These are phyloP conservation scores for Sebastes trivittatus DNA, from an alignment of 2,797 vertebrate genomes.

Conservation along the genomic window DNA sequence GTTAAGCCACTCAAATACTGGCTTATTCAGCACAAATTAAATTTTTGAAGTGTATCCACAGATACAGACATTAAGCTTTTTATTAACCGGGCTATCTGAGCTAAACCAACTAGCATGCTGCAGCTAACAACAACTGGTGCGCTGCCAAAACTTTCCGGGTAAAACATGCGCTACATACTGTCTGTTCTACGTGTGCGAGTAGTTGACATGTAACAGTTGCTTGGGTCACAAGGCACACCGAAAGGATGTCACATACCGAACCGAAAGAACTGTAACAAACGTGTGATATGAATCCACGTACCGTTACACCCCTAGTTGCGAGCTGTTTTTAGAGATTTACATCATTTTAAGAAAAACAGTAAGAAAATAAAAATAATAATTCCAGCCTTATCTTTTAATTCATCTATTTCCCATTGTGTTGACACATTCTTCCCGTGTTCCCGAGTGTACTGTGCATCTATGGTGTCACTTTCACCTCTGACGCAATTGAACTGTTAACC, in stretches of 20 bases:
- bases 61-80: no score
- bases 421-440: neutral
- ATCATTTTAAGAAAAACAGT: neutral
- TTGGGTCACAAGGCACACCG: neutral
- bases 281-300: neutral
- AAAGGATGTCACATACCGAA: no score
- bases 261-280: no score
- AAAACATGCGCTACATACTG: no score
- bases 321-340: neutral
- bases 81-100: no score
- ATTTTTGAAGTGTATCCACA: neutral
- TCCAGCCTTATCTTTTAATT: neutral
- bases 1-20: neutral
- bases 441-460: neutral
- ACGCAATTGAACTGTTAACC: slow-evolving; percentile 3
- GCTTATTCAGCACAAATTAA: neutral
- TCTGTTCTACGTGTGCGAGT: no score
- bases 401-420: neutral
- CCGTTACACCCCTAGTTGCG: neutral
- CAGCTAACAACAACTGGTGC: no score
- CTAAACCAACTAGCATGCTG: no score
- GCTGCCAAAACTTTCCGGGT: no score
- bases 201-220: neutral
- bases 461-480: slow-evolving; percentile 2
- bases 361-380: neutral